A percentile compares a stretch with the other conserved stretches of the same genome.
Evolutionary conservation across 1,140 invertebrate species (phyloP).

Genomic region (Steinernema feltiae): DNA sequence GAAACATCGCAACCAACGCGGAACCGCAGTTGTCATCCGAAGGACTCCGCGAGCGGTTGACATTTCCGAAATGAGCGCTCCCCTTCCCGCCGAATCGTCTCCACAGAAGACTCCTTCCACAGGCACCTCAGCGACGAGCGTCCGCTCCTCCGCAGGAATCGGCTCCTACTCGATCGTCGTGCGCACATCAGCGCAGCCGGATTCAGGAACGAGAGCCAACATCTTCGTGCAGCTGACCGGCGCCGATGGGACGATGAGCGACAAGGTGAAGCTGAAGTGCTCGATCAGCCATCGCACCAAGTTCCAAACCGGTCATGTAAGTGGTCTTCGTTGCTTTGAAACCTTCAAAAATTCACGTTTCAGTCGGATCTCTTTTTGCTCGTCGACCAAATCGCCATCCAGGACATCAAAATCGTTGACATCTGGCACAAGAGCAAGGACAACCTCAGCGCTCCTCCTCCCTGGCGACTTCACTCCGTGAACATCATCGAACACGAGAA

Average conservation of each 20-base stretch:
- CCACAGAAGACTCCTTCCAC: not conserved
- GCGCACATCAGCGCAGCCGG: not conserved
- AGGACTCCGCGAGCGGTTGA: no score
- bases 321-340: constrained; percentile 15
- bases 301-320: constrained; percentile 28
- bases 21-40: no score
- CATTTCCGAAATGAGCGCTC: not conserved
- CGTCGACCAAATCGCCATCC: constrained; percentile 29
- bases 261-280: constrained; percentile 32
- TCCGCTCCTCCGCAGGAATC: constrained; percentile 19
- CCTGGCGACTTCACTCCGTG: constrained; percentile 25
- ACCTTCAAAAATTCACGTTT: constrained; percentile 4
- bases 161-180: constrained; percentile 30
- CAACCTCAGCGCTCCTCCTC: not conserved
- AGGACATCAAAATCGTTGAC: constrained; percentile 22
- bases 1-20: no score
- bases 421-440: constrained; percentile 27
- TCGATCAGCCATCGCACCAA: constrained; percentile 30
- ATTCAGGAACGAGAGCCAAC: constrained; percentile 30
- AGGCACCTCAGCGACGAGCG: not conserved
- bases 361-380: constrained; percentile 31
- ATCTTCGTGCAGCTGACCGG: constrained; percentile 32
- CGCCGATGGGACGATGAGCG: constrained; percentile 27
- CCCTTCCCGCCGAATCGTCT: not conserved
- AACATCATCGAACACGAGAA: constrained; percentile 24